Conservation (phyloP, 2,797 vertebrate species). For the Onychomys arenicola region DNA sequence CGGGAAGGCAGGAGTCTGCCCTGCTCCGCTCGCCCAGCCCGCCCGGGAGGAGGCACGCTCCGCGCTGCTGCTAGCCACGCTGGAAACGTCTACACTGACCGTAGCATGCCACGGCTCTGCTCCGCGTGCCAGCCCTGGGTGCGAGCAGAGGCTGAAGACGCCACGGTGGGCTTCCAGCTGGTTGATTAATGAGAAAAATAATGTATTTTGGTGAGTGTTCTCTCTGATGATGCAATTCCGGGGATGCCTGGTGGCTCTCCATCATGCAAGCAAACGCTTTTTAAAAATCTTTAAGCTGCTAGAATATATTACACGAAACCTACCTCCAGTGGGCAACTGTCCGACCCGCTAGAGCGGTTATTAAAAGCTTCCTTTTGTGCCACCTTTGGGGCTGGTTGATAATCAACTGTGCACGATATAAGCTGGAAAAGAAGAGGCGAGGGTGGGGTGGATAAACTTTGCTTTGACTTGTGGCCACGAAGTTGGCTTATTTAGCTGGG, state of each 20-base stretch:
- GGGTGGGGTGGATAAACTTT: slow-evolving; percentile 78
- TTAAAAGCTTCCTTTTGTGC: slow-evolving; percentile 83
- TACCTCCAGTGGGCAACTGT: slow-evolving; percentile 78
- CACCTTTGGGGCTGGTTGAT: slow-evolving; percentile 58
- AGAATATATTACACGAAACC: slow-evolving; percentile 45
- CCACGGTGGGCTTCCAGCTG: slow-evolving; percentile 90
- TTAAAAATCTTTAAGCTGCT: slow-evolving; percentile 56
- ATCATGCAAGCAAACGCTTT: slow-evolving; percentile 75
- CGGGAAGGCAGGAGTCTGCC: slow-evolving; percentile 84
- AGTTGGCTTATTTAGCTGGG: slow-evolving; percentile 81
- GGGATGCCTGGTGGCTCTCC: slow-evolving; percentile 70
- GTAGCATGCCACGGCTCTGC: slow-evolving; percentile 88
- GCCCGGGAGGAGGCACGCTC: slow-evolving; percentile 72
- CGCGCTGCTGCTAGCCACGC: slow-evolving; percentile 80
- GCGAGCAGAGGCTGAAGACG: slow-evolving; percentile 90
- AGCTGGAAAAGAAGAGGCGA: slow-evolving; percentile 61
- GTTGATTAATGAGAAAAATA: slow-evolving; percentile 94
- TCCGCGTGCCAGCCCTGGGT: slow-evolving; percentile 89
- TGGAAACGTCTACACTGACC: slow-evolving; percentile 85
- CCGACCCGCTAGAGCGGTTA: slow-evolving; percentile 79
- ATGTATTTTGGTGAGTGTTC: slow-evolving; percentile 99
- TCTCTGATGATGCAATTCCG: slow-evolving; percentile 78
- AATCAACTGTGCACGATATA: slow-evolving; percentile 71
- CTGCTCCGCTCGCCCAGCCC: slow-evolving; percentile 81
- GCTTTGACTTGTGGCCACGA: slow-evolving; percentile 74